Base-by-base conservation (phyloP, 1,140 invertebrate species). In the Brachystomella parvula region DNA sequence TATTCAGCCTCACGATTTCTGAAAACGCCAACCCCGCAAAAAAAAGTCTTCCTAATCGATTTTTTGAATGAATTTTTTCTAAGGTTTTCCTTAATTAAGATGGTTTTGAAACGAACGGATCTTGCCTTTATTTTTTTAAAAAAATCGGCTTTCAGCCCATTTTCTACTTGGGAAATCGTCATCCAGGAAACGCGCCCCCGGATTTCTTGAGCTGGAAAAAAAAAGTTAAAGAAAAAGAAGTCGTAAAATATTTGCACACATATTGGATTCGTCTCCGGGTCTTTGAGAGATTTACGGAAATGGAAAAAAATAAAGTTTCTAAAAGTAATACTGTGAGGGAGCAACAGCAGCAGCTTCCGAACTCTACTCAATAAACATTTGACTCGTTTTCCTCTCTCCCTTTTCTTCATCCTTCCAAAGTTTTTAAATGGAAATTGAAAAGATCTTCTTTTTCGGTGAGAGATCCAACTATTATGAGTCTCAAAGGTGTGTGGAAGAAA, bases 391-490 rank as follows among this genome's bases (percentile, higher is more conserved):
- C 35, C 35, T 19, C 19, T 39, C 35, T 39, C 35, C 19, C 35
- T 6, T 19, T n/a, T n/a, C n/a, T n/a, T n/a, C 35, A 9, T 19
- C 35, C 6, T 15, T 26, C 15, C 6, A 53, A 53, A 53, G 12
- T 53, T 53, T 53, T 53, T 53, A 53, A 53, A 53, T 53, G 49
- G 49, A 53, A 53, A 53, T 53, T 53, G 49, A 53, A 53, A 53
- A 53, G 49, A 53, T 53, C 24, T 44, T 44, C 39, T 44, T n/a
- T 9, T n/a, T n/a, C 39, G 9, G 9, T 44, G 39, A n/a, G n/a
- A n/a, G n/a, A n/a, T n/a, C n/a, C n/a, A n/a, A 9, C 39, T 44
- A 3, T 17, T 17, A 53, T 24, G 21, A 53, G 49, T 53, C 49
- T 53, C 49, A 9, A 53, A 53, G 49, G 49, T 53, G 49, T 53